Evolutionary conservation across 2,888 invertebrate species (phyloP), one percentile per base, ranked within the genome.

Genomic region (Cheilosia variabilis): DNA sequence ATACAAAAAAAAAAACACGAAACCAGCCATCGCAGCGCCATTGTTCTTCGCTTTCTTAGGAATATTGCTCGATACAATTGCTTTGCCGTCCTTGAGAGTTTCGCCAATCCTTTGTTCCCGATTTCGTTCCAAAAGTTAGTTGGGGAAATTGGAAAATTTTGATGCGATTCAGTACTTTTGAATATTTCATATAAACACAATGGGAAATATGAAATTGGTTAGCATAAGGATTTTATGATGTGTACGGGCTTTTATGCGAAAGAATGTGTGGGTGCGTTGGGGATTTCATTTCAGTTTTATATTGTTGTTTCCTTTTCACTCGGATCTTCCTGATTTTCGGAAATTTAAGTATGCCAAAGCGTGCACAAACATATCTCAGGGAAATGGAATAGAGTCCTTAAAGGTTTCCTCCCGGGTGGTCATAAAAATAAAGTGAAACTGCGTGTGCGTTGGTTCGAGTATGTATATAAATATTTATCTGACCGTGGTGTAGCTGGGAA

Each of bases 151-250:
- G 72, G 43, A 22, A 75, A 22, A 80, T 81, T 81, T 72, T 76
- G 72, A 77, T 81, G 76, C 76, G 86, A 86, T 86, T 86, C 81
- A 47, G 86, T 76, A 76, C 81, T 86, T 79, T 86, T 86, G 86
- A 86, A 86, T 86, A 86, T 86, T 86, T 86, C 72, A 86, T 86
- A 80, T 73, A 58, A 68, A 58, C 68, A 86, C 86, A 77, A 77
- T 86, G 86, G 77, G 81, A 81, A 77, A 86, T 81, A 86, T 86
- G 76, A 81, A 86, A 86, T 77, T 86, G 81, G 81, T 86, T 57
- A 77, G 52, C 86, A 86, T 81, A 86, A 76, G 86, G 86, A 81
- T 86, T 86, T 86, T 86, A 81, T 77, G 76, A 72, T 68, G 76
- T 81, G 72, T 72, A 80, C 77, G 57, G 52, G 75, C 55, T 66